Evolutionary conservation across 2,797 vertebrate species (phyloP).

Genomic region (Bradypodion pumilum): DNA sequence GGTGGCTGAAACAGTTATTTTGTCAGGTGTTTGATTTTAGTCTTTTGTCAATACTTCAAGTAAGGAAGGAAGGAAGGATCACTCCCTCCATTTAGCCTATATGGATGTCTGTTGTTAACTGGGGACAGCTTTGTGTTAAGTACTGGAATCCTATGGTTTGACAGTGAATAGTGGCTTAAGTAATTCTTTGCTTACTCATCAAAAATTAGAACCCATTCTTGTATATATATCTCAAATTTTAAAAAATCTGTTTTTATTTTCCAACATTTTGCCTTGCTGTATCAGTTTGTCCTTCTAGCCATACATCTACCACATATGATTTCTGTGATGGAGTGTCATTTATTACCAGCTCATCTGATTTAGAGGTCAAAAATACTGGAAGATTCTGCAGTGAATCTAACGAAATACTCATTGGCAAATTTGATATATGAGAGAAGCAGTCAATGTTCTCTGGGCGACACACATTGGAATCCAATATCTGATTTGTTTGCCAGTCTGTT

Average conservation of each 20-base stretch:
- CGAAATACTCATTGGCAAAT: background rate
- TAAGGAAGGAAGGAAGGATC: no score
- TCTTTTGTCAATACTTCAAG: no score
- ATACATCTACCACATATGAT: background rate
- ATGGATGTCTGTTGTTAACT: no score
- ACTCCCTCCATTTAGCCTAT: background rate
- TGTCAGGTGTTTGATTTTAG: no score
- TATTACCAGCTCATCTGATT: background rate
- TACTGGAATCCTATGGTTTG: background rate
- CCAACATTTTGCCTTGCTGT: background rate
- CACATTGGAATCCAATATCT: background rate
- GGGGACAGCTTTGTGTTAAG: background rate
- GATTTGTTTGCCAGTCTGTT: conserved; percentile 9
- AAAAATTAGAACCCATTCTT: no score
- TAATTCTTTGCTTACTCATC: background rate
- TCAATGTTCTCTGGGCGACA: conserved; percentile 21
- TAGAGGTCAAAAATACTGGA: background rate
- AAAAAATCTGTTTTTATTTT: background rate
- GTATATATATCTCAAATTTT: no score
- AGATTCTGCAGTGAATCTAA: background rate
- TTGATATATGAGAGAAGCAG: background rate
- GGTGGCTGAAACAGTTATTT: no score
- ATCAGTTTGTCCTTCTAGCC: no score
- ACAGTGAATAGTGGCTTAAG: background rate
- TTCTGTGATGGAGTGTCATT: background rate